A percentile compares a stretch with the other conserved stretches of the same genome.
phyloP scores from a whole-genome alignment of 2,888 invertebrate species.

The Flexamia atlantica region DNA sequence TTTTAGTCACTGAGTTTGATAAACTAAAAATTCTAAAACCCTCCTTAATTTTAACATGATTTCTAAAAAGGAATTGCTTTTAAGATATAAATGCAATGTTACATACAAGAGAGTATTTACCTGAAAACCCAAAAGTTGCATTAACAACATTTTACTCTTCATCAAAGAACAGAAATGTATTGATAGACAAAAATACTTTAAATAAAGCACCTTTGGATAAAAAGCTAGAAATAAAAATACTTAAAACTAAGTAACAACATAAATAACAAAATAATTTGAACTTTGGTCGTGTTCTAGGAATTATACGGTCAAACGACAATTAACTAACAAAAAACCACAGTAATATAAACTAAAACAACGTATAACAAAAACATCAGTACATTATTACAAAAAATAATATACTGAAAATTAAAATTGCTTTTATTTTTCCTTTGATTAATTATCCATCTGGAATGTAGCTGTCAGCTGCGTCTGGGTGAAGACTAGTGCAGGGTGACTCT shows the following conservation, averaged over 20 bases:
- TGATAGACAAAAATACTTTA: neutral
- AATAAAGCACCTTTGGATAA: neutral
- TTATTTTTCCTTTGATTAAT: neutral
- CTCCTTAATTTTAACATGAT: too few species aligned
- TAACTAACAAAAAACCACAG: neutral
- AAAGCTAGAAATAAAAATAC: neutral
- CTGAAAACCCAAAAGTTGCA: too few species aligned
- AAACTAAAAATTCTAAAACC: too few species aligned
- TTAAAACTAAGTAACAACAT: constrained; percentile 3
- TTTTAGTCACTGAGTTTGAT: too few species aligned
- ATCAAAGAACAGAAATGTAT: too few species aligned
- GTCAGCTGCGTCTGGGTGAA: neutral
- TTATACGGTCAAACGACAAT: neutral
- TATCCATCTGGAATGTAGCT: neutral
- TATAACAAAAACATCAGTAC: neutral
- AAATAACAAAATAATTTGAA: neutral
- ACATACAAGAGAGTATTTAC: too few species aligned
- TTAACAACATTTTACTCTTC: too few species aligned
- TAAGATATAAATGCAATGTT: too few species aligned
- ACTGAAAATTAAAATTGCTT: neutral
- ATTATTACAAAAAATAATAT: neutral
- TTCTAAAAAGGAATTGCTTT: too few species aligned
- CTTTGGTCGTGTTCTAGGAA: neutral
- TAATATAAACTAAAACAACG: too few species aligned
- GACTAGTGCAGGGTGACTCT: neutral